A percentile compares a stretch with the other conserved stretches of the same genome.
Conservation (phyloP, 2,888 invertebrate genomes). For the Ptychoptera albimana region DNA sequence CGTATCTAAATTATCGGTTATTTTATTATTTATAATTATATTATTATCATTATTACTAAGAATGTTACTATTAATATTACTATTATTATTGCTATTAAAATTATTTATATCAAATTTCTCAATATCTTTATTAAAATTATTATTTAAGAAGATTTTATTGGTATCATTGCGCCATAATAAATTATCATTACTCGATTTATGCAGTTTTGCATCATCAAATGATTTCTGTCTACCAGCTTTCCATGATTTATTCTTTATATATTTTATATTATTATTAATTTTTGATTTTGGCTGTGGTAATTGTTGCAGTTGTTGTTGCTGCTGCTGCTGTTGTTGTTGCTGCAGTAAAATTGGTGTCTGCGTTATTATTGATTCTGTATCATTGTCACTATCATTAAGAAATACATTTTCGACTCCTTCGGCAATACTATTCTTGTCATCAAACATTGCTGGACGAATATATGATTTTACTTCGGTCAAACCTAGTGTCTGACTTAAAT, state of each 20-base stretch:
- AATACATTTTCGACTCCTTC: slow-evolving; percentile 41
- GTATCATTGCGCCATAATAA: background rate
- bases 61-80: background rate
- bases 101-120: background rate
- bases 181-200: slow-evolving; percentile 2
- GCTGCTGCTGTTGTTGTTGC: background rate
- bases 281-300: slow-evolving; percentile 4
- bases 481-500: slow-evolving; percentile 24
- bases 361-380: no score
- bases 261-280: background rate
- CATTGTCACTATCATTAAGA: slow-evolving; percentile 9
- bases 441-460: slow-evolving; percentile 25
- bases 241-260: background rate
- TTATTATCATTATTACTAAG: background rate
- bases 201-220: slow-evolving; percentile 1
- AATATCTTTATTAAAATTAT: background rate
- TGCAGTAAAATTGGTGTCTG: background rate
- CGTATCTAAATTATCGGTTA: background rate
- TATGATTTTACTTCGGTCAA: slow-evolving; percentile 28
- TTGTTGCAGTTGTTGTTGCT: slow-evolving; percentile 8
- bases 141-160: background rate
- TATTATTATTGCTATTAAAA: background rate
- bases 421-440: slow-evolving; percentile 39
- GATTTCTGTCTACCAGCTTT: slow-evolving; percentile 4
- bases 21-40: background rate